phyloP scores from a whole-genome alignment of 2,113 vertebrate genomes.

The Thalassoma bifasciatum region DNA sequence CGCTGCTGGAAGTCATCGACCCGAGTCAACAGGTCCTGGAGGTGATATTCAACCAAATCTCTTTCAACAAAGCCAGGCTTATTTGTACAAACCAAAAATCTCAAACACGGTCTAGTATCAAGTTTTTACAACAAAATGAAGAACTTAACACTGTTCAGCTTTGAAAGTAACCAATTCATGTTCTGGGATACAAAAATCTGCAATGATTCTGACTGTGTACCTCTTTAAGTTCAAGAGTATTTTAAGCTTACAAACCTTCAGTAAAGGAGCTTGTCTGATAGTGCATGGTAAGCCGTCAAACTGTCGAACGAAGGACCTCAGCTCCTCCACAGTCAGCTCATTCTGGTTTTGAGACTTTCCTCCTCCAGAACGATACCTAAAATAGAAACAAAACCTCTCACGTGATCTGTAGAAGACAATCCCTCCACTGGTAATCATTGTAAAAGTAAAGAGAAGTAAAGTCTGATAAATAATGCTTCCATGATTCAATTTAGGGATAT shows the following conservation, averaged over 20 bases:
- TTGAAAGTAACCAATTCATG: neutral
- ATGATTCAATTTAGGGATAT: neutral
- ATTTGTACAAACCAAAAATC: neutral
- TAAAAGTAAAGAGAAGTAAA: too few relatives aligned
- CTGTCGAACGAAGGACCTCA: constrained; percentile 91
- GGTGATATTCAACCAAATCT: constrained; percentile 5
- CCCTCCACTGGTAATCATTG: neutral
- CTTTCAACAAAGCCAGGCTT: neutral
- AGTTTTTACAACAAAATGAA: too few relatives aligned
- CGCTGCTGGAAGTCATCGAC: constrained; percentile 93
- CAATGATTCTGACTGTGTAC: too few relatives aligned
- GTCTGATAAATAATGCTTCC: too few relatives aligned
- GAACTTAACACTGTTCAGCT: too few relatives aligned
- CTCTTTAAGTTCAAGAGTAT: too few relatives aligned
- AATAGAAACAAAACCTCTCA: constrained; percentile 26
- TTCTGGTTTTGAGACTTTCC: constrained; percentile 93
- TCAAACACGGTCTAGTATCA: too few relatives aligned
- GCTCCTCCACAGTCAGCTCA: constrained; percentile 91
- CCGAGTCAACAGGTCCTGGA: constrained; percentile 90
- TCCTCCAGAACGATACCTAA: constrained; percentile 93
- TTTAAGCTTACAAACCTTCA: constrained; percentile 86
- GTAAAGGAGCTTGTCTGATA: constrained; percentile 90
- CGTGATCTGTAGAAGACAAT: neutral
- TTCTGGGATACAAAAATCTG: neutral
- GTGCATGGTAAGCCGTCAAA: constrained; percentile 91